phyloP scores from a whole-genome alignment of 1,140 invertebrate species.

The Hylaeus anthracinus region DNA sequence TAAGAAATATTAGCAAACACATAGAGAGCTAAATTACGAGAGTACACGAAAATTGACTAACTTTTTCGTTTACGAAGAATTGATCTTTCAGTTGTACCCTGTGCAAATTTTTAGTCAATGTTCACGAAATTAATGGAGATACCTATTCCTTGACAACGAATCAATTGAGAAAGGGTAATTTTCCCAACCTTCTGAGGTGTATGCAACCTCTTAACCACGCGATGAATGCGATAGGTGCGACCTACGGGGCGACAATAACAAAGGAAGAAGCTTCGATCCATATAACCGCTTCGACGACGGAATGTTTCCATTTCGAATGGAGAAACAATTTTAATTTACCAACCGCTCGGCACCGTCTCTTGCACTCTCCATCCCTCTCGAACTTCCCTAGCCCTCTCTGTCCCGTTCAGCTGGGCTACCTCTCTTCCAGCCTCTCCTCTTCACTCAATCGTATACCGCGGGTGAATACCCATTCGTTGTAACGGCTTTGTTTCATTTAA shows the following conservation, averaged over 20 bases:
- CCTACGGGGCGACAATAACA: conserved; percentile 37
- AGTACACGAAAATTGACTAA: too few species aligned
- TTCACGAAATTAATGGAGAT: background rate
- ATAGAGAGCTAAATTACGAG: background rate
- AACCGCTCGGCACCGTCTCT: conserved; percentile 54
- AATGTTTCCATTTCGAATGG: conserved; percentile 72
- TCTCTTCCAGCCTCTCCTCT: conserved; percentile 25
- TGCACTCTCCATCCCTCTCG: conserved; percentile 40
- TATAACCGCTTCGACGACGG: conserved; percentile 46
- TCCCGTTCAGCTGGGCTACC: conserved; percentile 29
- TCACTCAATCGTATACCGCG: conserved; percentile 54
- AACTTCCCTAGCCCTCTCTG: conserved; percentile 48
- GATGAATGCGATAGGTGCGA: background rate
- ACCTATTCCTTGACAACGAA: too few species aligned
- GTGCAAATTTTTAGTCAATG: too few species aligned
- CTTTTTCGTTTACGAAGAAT: too few species aligned
- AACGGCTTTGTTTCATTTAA: conserved; percentile 77
- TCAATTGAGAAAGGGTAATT: too few species aligned
- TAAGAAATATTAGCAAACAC: background rate
- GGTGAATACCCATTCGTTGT: conserved; percentile 75
- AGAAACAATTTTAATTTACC: conserved; percentile 75
- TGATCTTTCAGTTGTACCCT: too few species aligned
- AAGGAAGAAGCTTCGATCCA: conserved; percentile 47
- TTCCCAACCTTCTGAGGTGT: too few species aligned
- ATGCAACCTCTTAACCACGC: too few species aligned